Evolutionary conservation across 1,140 invertebrate genomes (phyloP).

Genomic region (Drosophila busckii): DNA sequence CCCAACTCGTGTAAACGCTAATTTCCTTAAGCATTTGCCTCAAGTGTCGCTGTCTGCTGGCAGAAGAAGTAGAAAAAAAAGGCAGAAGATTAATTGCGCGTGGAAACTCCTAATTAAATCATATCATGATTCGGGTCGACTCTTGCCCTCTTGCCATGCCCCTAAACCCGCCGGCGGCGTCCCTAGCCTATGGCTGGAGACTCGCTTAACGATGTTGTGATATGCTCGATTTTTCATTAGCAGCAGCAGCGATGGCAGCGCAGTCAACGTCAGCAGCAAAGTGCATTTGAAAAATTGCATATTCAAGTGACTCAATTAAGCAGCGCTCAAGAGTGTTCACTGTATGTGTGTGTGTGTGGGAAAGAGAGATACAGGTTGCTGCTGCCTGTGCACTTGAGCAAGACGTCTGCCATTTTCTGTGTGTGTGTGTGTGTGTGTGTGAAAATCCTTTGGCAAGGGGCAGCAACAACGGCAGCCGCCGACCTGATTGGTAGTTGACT

Average conservation of each 20-base stretch:
- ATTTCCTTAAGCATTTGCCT: not conserved
- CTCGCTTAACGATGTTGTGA: conserved; percentile 53
- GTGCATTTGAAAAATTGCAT: conserved; percentile 68
- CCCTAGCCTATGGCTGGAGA: conserved; percentile 9
- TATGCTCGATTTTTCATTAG: conserved; percentile 54
- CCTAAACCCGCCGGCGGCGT: not conserved
- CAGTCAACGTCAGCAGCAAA: conserved; percentile 9
- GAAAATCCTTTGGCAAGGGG: conserved; percentile 66
- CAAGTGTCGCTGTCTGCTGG: conserved; percentile 32
- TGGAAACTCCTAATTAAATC: conserved; percentile 73
- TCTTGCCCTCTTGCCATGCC: conserved; percentile 3
- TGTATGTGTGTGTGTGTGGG: not conserved
- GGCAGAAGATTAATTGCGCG: conserved; percentile 66
- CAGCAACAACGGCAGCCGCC: conserved; percentile 44
- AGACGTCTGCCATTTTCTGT: conserved; percentile 70
- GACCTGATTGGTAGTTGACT: conserved; percentile 72
- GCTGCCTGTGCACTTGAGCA: conserved; percentile 44
- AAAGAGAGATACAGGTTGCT: conserved; percentile 51
- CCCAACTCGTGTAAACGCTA: conserved; percentile 4
- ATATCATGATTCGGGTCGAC: conserved; percentile 44
- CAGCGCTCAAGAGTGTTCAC: conserved; percentile 21
- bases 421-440: conserved; percentile 15
- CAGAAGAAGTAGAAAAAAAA: conserved; percentile 22
- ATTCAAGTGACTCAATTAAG: conserved; percentile 73
- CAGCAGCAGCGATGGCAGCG: not conserved